These are phyloP conservation scores for Cyclura pinguis DNA, from an alignment of 2,797 vertebrate species.

Conservation along the genomic window DNA sequence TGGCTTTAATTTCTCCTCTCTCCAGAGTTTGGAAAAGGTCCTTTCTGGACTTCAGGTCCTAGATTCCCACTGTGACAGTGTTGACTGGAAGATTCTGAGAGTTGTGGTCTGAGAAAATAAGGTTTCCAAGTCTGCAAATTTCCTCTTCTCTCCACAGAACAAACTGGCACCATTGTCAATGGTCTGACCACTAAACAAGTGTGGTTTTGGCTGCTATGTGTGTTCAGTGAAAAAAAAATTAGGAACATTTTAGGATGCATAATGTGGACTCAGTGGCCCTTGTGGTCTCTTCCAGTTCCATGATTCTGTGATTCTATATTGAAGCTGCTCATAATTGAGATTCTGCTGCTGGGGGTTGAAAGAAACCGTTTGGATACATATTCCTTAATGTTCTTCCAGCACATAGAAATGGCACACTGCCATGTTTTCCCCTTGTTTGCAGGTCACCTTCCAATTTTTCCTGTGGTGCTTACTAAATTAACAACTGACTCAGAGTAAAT, in stretches of 20 bases:
- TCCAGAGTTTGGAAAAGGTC: too few relatives aligned
- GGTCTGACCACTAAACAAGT: not conserved
- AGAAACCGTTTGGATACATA: not conserved
- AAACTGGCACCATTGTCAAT: not conserved
- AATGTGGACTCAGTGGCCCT: not conserved
- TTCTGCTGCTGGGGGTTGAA: not conserved
- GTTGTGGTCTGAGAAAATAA: too few relatives aligned
- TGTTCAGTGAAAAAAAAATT: not conserved
- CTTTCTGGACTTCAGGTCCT: too few relatives aligned
- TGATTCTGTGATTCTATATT: too few relatives aligned
- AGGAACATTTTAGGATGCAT: not conserved
- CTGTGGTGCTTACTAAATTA: conserved; percentile 25
- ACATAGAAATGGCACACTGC: not conserved
- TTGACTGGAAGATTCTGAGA: too few relatives aligned
- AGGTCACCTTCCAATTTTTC: conserved; percentile 18
- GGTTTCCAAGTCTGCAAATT: not conserved
- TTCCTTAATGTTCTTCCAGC: not conserved
- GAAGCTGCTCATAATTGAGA: not conserved
- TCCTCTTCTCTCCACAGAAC: not conserved
- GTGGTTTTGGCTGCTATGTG: not conserved
- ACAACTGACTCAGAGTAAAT: conserved; percentile 11
- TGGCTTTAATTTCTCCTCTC: not conserved
- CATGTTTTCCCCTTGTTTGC: not conserved
- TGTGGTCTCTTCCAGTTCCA: too few relatives aligned
- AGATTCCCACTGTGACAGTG: too few relatives aligned